phyloP scores from a whole-genome alignment of 2,888 invertebrate species.

The Icerya purchasi region DNA sequence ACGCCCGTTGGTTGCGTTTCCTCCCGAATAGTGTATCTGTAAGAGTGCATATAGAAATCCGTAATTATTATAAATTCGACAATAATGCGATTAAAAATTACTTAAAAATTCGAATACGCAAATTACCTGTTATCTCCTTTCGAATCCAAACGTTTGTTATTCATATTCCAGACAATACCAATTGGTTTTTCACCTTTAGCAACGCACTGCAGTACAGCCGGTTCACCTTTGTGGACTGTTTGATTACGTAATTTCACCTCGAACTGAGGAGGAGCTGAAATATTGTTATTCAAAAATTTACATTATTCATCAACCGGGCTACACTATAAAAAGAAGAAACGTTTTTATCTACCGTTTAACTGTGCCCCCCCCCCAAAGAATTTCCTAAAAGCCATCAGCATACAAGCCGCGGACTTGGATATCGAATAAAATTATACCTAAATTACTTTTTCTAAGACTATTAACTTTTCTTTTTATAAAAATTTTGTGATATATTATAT shows the following conservation, averaged over 20 bases:
- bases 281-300: too few species aligned
- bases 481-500: too few species aligned
- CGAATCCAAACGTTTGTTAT: constrained; percentile 73
- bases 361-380: too few species aligned
- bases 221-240: constrained; percentile 73
- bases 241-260: constrained; percentile 79
- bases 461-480: too few species aligned
- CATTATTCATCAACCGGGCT: too few species aligned
- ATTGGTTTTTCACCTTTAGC: constrained; percentile 88
- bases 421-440: too few species aligned
- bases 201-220: constrained; percentile 75
- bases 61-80: neutral
- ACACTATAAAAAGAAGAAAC: too few species aligned
- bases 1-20: constrained; percentile 74
- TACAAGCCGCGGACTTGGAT: too few species aligned
- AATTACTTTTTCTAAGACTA: too few species aligned
- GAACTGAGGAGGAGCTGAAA: constrained; percentile 71
- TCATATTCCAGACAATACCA: constrained; percentile 85
- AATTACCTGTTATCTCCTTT: constrained; percentile 53
- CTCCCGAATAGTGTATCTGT: constrained; percentile 35
- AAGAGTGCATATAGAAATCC: constrained; percentile 1
- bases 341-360: too few species aligned
- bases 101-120: neutral
- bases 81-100: too few species aligned
- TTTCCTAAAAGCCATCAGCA: too few species aligned